A percentile compares a stretch with the other conserved stretches of the same genome.
Evolutionary conservation across 1,140 invertebrate species (phyloP).

Genomic region (Chrysomallon squamiferum): DNA sequence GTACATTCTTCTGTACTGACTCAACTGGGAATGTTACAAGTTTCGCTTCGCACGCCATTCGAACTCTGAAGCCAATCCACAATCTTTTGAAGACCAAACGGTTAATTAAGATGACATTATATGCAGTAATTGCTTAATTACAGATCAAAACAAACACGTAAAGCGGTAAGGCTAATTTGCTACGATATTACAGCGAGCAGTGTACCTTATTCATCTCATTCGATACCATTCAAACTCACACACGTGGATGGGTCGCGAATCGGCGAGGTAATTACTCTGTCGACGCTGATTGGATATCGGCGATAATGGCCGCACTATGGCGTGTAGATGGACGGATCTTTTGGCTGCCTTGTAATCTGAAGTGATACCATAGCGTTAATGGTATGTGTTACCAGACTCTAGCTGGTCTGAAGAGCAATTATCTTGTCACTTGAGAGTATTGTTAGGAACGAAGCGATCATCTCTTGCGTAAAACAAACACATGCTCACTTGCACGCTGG

Average conservation of each 20-base stretch:
- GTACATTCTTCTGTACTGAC: no score
- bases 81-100: not conserved
- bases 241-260: not conserved
- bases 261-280: slow-evolving; percentile 1
- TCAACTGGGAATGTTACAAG: no score
- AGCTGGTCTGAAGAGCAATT: no score
- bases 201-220: not conserved
- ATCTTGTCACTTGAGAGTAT: no score
- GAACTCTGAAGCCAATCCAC: not conserved
- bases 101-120: slow-evolving; percentile 7
- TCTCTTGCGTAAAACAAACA: no score
- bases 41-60: no score
- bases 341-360: not conserved
- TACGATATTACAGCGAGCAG: not conserved
- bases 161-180: slow-evolving; percentile 1
- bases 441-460: no score
- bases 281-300: not conserved
- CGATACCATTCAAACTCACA: not conserved
- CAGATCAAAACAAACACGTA: slow-evolving; percentile 8
- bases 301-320: not conserved
- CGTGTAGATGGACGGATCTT: not conserved
- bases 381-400: not conserved
- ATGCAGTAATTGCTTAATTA: slow-evolving; percentile 6
- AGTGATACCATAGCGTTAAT: slow-evolving; percentile 3
- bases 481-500: no score